A percentile compares a stretch with the other conserved stretches of the same genome.
These are phyloP conservation scores for Daphoenositta chrysoptera DNA, from an alignment of 2,113 vertebrate genomes.

Conservation along the genomic window DNA sequence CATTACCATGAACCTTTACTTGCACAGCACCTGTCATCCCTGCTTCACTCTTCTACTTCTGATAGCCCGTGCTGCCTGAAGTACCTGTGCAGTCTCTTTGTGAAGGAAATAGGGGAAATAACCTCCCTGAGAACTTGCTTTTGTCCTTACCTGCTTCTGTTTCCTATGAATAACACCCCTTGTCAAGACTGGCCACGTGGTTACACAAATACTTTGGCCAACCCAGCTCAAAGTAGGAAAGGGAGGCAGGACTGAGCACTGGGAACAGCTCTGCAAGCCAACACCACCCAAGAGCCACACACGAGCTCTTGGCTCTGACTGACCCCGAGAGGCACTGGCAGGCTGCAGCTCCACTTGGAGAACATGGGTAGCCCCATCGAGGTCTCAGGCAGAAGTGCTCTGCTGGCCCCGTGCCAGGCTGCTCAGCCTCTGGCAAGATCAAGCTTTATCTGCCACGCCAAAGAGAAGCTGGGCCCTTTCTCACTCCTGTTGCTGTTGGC, in stretches of 20 bases:
- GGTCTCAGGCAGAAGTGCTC: not conserved
- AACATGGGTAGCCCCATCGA: not conserved
- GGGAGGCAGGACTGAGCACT: not conserved
- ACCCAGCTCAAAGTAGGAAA: accelerated
- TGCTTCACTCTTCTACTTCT: not conserved
- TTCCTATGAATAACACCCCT: not conserved
- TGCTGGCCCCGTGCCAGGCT: not conserved
- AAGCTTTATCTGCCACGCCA: not conserved
- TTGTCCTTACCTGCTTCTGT: not conserved
- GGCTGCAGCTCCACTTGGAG: not conserved
- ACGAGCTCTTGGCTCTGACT: not conserved
- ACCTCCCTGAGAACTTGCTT: not conserved
- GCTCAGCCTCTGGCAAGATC: not conserved
- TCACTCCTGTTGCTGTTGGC: not conserved
- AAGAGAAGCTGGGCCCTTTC: not conserved
- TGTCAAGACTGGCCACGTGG: accelerated
- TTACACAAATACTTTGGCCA: not conserved
- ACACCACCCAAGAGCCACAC: accelerated
- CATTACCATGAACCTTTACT: not conserved
- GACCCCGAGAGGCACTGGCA: not conserved
- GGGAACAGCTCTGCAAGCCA: not conserved
- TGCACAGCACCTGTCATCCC: not conserved
- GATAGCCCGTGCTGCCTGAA: not conserved
- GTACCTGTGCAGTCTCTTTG: not conserved
- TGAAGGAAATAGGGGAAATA: not conserved